Conservation (phyloP, 1,140 invertebrate species). For the Dendrolimus kikuchii region DNA sequence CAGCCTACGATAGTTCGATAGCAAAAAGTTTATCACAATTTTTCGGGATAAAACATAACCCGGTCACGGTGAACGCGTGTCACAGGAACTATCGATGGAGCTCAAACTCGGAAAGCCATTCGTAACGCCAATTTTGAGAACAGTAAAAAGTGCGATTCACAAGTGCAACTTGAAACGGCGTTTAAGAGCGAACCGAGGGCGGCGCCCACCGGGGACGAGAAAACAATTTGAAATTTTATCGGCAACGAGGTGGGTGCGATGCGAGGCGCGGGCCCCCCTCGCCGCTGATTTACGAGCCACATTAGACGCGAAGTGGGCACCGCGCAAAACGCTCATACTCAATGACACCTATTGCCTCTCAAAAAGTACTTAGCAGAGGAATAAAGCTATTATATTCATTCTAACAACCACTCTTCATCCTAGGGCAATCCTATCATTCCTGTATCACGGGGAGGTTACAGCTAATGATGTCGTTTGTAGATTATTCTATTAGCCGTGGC, state of each 20-base stretch:
- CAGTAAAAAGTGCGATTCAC: constrained; percentile 69
- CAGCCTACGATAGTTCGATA: constrained; percentile 35
- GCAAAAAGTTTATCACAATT: constrained; percentile 33
- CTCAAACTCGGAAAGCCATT: constrained; percentile 52
- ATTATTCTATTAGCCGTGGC: no score
- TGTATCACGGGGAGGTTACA: no score
- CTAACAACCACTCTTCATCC: neutral
- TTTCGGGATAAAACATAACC: constrained; percentile 34
- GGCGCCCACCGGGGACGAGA: constrained; percentile 63
- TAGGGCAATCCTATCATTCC: no score
- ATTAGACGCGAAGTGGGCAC: constrained; percentile 46
- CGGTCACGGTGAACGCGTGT: constrained; percentile 24
- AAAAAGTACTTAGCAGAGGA: constrained; percentile 1
- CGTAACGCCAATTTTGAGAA: constrained; percentile 61
- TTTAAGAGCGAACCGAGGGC: constrained; percentile 68
- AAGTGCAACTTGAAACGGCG: constrained; percentile 69
- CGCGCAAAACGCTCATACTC: constrained; percentile 46
- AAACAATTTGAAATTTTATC: constrained; percentile 70
- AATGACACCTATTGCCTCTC: constrained; percentile 22
- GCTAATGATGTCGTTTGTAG: no score
- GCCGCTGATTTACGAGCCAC: constrained; percentile 61
- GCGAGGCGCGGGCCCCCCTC: constrained; percentile 38
- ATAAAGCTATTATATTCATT: no score
- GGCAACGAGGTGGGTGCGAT: constrained; percentile 35
- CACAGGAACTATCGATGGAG: constrained; percentile 2